phyloP scores from a whole-genome alignment of 2,888 invertebrate genomes.

The Tyria jacobaeae region DNA sequence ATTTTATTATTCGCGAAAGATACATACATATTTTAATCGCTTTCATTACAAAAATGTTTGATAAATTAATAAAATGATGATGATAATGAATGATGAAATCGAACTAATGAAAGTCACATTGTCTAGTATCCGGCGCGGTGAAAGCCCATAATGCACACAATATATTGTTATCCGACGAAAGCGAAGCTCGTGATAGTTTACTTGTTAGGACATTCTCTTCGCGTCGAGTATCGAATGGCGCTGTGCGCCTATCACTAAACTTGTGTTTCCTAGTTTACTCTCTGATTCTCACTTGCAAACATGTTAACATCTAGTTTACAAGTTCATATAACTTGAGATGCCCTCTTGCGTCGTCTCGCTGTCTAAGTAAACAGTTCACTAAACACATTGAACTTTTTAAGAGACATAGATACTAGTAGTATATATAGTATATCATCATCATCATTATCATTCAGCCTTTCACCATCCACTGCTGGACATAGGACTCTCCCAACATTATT shows the following conservation, averaged over 20 bases:
- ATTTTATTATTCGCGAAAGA: neutral
- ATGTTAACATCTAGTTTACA: slow-evolving; percentile 59
- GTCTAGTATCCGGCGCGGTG: neutral
- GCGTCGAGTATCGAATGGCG: slow-evolving; percentile 37
- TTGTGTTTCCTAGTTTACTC: slow-evolving; percentile 66
- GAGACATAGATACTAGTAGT: too few relatives aligned
- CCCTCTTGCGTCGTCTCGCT: slow-evolving; percentile 44
- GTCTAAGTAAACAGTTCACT: slow-evolving; percentile 43
- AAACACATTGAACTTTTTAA: too few relatives aligned
- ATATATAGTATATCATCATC: too few relatives aligned
- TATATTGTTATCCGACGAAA: slow-evolving; percentile 56
- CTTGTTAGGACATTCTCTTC: slow-evolving; percentile 65
- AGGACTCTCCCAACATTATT: too few relatives aligned
- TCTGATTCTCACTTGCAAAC: slow-evolving; percentile 70
- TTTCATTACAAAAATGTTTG: neutral
- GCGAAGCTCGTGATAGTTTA: slow-evolving; percentile 55
- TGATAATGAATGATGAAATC: too few relatives aligned
- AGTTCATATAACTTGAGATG: slow-evolving; percentile 54
- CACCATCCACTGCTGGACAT: too few relatives aligned
- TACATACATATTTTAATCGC: neutral
- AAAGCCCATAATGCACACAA: neutral
- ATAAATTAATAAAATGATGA: too few relatives aligned
- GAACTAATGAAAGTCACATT: neutral
- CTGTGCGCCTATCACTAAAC: slow-evolving; percentile 61
- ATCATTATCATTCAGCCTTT: too few relatives aligned